Evolutionary conservation across 2,888 invertebrate genomes (phyloP).

Genomic region (Patella pellucida): DNA sequence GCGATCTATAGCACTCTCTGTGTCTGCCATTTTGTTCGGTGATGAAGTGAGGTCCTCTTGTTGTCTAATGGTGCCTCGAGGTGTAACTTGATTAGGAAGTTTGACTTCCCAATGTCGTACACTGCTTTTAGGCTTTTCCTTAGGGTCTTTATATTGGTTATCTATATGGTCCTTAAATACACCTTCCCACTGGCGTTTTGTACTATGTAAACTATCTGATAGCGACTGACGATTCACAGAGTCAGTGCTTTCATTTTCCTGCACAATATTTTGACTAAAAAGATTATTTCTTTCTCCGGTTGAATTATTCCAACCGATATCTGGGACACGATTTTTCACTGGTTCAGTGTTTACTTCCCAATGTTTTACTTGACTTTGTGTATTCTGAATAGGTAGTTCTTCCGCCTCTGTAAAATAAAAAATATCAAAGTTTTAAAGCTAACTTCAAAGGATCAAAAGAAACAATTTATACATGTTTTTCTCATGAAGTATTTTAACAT

Average conservation of each 20-base stretch:
- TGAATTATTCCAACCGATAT: neutral
- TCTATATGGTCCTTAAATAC: conserved; percentile 28
- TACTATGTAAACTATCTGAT: conserved; percentile 50
- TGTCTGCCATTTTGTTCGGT: conserved; percentile 40
- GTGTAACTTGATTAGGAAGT: conserved; percentile 37
- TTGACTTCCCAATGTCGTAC: conserved; percentile 58
- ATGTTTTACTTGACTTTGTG: neutral
- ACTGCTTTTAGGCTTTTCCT: neutral
- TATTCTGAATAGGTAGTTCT: neutral
- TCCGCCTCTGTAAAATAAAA: conserved; percentile 3
- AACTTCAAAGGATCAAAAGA: too few relatives aligned
- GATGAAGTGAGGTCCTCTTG: conserved; percentile 25
- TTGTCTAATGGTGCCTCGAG: conserved; percentile 30
- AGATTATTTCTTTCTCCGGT: conserved; percentile 23
- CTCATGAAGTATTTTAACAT: too few relatives aligned
- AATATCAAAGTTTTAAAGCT: neutral
- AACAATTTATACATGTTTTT: too few relatives aligned
- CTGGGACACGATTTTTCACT: neutral
- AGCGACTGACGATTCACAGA: conserved; percentile 60
- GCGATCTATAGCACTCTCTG: conserved; percentile 64
- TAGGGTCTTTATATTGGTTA: neutral
- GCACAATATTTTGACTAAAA: conserved; percentile 59
- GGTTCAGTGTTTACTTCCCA: neutral
- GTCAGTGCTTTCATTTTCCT: conserved; percentile 55
- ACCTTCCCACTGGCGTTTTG: conserved; percentile 59